These are phyloP conservation scores for Periplaneta americana DNA, from an alignment of 1,140 invertebrate species.

Conservation along the genomic window DNA sequence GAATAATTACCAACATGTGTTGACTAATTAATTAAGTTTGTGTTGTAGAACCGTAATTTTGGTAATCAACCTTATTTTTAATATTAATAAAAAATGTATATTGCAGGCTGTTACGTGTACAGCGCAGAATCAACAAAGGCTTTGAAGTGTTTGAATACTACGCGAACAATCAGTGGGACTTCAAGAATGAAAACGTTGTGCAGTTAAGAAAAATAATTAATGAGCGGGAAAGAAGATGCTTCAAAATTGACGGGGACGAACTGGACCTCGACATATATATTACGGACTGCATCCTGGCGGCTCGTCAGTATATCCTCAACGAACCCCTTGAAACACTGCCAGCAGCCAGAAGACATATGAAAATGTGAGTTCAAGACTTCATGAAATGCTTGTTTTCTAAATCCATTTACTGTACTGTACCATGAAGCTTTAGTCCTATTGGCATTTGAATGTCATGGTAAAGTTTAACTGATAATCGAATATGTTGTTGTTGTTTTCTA, in stretches of 20 bases:
- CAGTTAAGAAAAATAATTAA: slow-evolving; percentile 52
- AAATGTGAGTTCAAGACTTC: slow-evolving; percentile 39
- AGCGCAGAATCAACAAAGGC: slow-evolving; percentile 70
- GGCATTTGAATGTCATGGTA: too few relatives aligned
- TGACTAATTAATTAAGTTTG: too few relatives aligned
- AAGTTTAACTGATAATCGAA: too few relatives aligned
- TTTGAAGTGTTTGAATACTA: slow-evolving; percentile 84
- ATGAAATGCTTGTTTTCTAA: too few relatives aligned
- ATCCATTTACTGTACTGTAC: too few relatives aligned
- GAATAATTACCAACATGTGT: too few relatives aligned
- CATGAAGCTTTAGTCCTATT: too few relatives aligned
- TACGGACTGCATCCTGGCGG: slow-evolving; percentile 62
- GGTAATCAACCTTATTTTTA: too few relatives aligned
- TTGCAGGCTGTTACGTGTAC: slow-evolving; percentile 61
- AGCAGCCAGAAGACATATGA: slow-evolving; percentile 70
- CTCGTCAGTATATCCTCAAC: slow-evolving; percentile 71
- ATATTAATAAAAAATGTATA: too few relatives aligned
- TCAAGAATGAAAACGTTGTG: slow-evolving; percentile 55
- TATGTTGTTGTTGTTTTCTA: too few relatives aligned
- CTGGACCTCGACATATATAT: slow-evolving; percentile 69
- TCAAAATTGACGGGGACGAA: slow-evolving; percentile 64
- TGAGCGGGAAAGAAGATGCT: slow-evolving; percentile 49
- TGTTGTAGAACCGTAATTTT: too few relatives aligned
- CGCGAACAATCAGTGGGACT: slow-evolving; percentile 81
- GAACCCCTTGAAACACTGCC: slow-evolving; percentile 79